Conservation (phyloP, 2,113 vertebrate species). For the Dicerorhinus sumatrensis region DNA sequence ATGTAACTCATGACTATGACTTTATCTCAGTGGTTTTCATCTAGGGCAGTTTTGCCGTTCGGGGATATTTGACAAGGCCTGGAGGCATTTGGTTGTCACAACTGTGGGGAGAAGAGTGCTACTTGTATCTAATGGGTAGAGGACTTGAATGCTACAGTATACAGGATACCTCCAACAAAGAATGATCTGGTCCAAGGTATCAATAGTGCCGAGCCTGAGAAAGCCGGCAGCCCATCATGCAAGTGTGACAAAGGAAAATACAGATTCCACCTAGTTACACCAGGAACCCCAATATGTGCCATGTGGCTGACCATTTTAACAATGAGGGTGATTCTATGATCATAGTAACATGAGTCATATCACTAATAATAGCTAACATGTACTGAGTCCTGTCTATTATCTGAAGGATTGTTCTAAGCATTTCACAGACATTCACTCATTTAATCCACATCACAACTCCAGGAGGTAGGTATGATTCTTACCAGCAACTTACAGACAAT, state of each 20-base stretch:
- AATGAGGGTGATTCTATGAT: neutral
- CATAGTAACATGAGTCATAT: neutral
- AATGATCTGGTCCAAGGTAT: neutral
- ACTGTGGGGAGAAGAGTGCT: neutral
- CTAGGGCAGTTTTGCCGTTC: neutral
- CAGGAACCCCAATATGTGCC: neutral
- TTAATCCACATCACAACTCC: neutral
- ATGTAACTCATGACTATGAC: neutral
- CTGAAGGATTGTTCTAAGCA: neutral
- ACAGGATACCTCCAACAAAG: neutral
- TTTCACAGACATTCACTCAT: neutral
- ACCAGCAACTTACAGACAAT: neutral
- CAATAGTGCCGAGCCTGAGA: neutral
- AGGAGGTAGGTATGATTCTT: neutral
- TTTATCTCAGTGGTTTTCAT: neutral
- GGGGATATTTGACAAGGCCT: neutral
- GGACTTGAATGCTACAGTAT: neutral
- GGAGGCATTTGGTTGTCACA: neutral
- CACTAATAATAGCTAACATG: neutral
- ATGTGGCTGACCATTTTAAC: neutral
- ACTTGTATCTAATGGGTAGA: neutral
- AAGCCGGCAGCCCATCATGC: neutral
- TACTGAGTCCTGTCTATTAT: neutral
- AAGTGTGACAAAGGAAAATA: neutral
- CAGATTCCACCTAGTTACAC: rapidly evolving